Evolutionary conservation across 2,797 vertebrate genomes (phyloP), one percentile per base, ranked within the genome.

Genomic region (Limnodromus scolopaceus): DNA sequence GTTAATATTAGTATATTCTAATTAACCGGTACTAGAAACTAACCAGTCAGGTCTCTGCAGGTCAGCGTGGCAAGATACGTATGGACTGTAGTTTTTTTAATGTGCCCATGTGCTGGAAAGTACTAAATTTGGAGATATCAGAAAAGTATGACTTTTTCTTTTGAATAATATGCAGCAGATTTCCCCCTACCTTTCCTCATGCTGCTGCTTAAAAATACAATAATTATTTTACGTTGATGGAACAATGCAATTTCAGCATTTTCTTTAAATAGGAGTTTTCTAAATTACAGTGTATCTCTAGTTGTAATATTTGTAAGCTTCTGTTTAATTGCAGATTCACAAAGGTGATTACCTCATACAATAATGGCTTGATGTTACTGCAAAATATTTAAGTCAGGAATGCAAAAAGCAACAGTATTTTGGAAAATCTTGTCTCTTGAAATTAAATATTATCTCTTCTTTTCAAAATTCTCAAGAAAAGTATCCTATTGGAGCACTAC

Each of bases 341-440:
- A 49, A 32, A 77, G 38, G 30, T 63, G 38, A 16, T 54, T 57
- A 22, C 58, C 10, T 80, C 17, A 8, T 53, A 22, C 70, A 48
- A 17, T 58, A 78, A 32, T 6, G 5, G 14, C 22, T n/a, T 0
- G 1, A 8, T 30, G 39, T 20, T 55, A 14, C 2, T 66, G 41
- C 19, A 54, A 32, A 83, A 41, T 41, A 34, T 70, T 41, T 41
- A 36, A 68, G 8, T 55, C 61, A 75, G 58, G 41, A 84, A 65
- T 7, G 34, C n/a, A 71, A 32, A 86, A 72, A 68, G 15, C 63
- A 85, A 28, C 10, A 48, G 19, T 45, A 13, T 65, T 85, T 80
- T 85, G 45, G 36, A 36, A 80, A 55, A n/a, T 53, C 23, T 28
- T 38, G 11, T 17, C 17, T 12, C 10, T 71, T 28, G 49, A 91